Base-by-base conservation (phyloP, 2,113 vertebrate genomes). In the Thinocorus orbignyianus region DNA sequence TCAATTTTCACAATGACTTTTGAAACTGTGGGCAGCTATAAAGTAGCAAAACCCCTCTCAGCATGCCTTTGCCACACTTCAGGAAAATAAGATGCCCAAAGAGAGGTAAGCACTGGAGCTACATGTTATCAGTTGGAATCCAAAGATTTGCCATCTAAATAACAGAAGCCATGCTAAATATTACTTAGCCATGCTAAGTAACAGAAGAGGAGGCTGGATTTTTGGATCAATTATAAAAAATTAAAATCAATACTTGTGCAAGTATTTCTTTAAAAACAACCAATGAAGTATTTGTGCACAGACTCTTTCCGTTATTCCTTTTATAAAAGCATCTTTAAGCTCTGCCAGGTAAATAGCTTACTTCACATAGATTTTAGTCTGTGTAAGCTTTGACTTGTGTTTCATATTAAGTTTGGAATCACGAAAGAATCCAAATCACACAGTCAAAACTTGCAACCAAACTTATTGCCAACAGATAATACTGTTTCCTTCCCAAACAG, bases 341-440 rank as follows among this genome's bases (percentile, higher is more conserved):
- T 83, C 49, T 82, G 70, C 48, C 61, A 87, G 49, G 51, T 81
- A 90, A 92, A 71, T 9, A 91, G 58, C 55, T 77, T 13, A 60
- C 65, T 77, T 71, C 28, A 46, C 31, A 82, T 62, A 57, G 82
- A 62, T 64, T 76, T 58, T 22, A 77, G 46, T 26, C 22, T 30
- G 11, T 17, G 11, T 51, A 73, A 77, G 44, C 30, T 83, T 76
- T n/a, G n/a, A 88, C 66, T 80, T 44, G 66, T 69, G 54, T 66
- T 93, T 86, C 68, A 54, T 26, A 77, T 94, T 83, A 82, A 91
- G 39, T 66, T n/a, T 90, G 46, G 49, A 95, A 91, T 61, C 15
- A 61, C 37, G 25, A 87, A 77, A 86, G 65, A 92, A 85, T 54
- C 41, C 30, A 4, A 89, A 61, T 37, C n/a, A 91, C 14, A 73